Conservation (phyloP, 2,113 vertebrate species). For the Perca fluviatilis region DNA sequence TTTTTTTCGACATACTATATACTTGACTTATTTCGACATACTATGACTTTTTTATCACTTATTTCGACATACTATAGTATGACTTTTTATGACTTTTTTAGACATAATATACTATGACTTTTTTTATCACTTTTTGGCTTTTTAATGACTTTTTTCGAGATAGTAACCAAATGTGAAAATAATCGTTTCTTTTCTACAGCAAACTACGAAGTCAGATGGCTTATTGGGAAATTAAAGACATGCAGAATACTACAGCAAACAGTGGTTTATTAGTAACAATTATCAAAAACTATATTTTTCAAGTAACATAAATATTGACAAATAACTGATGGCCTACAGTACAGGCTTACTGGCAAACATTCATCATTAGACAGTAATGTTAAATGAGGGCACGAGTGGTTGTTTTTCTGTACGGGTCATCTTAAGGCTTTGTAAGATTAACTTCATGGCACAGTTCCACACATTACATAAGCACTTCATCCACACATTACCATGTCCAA, state of each 20-base stretch:
- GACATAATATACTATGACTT: too few species aligned
- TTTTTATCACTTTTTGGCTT: too few species aligned
- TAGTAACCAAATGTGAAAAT: background rate
- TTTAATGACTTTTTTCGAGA: too few species aligned
- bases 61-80: too few species aligned
- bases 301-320: slow-evolving; percentile 42
- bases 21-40: too few species aligned
- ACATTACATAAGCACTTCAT: slow-evolving; percentile 59
- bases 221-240: background rate
- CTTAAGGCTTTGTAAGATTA: slow-evolving; percentile 60
- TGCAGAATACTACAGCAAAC: slow-evolving; percentile 4
- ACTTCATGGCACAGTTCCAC: slow-evolving; percentile 62
- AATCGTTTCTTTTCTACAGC: background rate
- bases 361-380: slow-evolving; percentile 6
- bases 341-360: slow-evolving; percentile 43
- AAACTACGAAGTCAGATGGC: background rate
- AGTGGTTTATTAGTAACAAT: slow-evolving; percentile 67
- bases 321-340: background rate
- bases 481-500: slow-evolving; percentile 44
- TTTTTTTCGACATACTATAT: too few species aligned
- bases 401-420: slow-evolving; percentile 27
- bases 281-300: slow-evolving; percentile 32
- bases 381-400: slow-evolving; percentile 50
- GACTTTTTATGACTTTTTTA: too few species aligned
- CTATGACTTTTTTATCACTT: too few species aligned